A percentile compares a stretch with the other conserved stretches of the same genome.
Conservation (phyloP, 2,888 invertebrate species). For the Camptogramma bilineatum region DNA sequence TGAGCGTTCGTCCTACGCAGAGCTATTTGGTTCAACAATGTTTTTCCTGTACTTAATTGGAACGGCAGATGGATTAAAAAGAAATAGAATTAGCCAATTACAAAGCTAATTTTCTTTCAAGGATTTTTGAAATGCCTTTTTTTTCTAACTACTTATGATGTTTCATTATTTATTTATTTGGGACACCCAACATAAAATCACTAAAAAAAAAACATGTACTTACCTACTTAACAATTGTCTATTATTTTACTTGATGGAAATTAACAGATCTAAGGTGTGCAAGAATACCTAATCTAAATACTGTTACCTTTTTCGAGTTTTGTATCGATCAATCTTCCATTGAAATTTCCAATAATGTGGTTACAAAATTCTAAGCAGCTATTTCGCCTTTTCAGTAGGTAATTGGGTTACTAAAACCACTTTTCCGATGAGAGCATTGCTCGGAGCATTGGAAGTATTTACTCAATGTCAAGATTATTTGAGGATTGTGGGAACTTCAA, state of each 20-base stretch:
- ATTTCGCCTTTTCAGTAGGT: not conserved
- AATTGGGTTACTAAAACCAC: not conserved
- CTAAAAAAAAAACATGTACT: no score
- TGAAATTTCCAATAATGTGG: not conserved
- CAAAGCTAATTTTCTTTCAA: conserved; percentile 11
- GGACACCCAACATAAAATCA: no score
- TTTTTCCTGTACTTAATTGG: conserved; percentile 27
- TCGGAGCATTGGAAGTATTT: conserved; percentile 4
- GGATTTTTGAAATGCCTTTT: not conserved
- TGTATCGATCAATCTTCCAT: not conserved
- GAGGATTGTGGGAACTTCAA: not conserved
- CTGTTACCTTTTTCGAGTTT: not conserved
- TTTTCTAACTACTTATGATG: not conserved
- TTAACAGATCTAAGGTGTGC: no score
- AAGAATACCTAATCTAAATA: no score
- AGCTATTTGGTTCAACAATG: conserved; percentile 30
- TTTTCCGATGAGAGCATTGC: not conserved
- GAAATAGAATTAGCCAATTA: conserved; percentile 3
- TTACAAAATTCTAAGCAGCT: not conserved
- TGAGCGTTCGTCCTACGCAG: conserved; percentile 24
- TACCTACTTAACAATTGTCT: not conserved
- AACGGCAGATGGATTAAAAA: conserved; percentile 16
- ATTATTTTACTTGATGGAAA: no score
- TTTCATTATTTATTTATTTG: not conserved
- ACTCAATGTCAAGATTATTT: conserved; percentile 4